Evolutionary conservation across 1,140 invertebrate species (phyloP).

Genomic region (Potamilus streckersoni): DNA sequence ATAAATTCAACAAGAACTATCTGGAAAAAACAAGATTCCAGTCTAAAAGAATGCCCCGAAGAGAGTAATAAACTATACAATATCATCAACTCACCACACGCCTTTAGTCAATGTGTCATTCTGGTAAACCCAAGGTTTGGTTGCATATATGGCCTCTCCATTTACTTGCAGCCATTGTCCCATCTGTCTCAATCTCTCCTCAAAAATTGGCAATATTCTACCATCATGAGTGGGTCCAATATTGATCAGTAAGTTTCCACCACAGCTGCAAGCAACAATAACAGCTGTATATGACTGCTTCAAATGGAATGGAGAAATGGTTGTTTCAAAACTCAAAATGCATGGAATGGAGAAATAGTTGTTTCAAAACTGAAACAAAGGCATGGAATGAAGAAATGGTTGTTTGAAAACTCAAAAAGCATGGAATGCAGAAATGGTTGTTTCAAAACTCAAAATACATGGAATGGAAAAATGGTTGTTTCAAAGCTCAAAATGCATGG

Average conservation of each 20-base stretch:
- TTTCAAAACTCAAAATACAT: too few relatives aligned
- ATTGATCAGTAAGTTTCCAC: slow-evolving; percentile 91
- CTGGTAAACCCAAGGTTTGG: slow-evolving; percentile 78
- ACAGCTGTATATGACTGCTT: too few relatives aligned
- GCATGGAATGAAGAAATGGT: too few relatives aligned
- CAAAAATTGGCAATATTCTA: slow-evolving; percentile 86
- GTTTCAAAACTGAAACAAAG: too few relatives aligned
- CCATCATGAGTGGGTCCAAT: slow-evolving; percentile 93
- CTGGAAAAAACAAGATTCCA: not conserved
- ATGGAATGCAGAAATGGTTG: too few relatives aligned
- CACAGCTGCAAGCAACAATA: slow-evolving; percentile 73
- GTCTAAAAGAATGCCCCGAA: not conserved
- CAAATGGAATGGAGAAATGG: too few relatives aligned
- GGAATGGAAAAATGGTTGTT: too few relatives aligned
- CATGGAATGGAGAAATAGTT: too few relatives aligned
- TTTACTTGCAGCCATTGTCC: slow-evolving; percentile 85
- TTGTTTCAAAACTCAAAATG: too few relatives aligned
- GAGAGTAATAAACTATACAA: not conserved
- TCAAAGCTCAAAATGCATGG: too few relatives aligned
- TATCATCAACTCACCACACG: slow-evolving; percentile 38
- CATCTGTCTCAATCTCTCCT: slow-evolving; percentile 81
- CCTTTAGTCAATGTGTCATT: slow-evolving; percentile 79
- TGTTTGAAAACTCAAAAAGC: too few relatives aligned
- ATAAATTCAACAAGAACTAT: not conserved
- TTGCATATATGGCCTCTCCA: slow-evolving; percentile 90